Evolutionary conservation across 1,140 invertebrate genomes (phyloP).

Genomic region (Sycophaga agraensis): DNA sequence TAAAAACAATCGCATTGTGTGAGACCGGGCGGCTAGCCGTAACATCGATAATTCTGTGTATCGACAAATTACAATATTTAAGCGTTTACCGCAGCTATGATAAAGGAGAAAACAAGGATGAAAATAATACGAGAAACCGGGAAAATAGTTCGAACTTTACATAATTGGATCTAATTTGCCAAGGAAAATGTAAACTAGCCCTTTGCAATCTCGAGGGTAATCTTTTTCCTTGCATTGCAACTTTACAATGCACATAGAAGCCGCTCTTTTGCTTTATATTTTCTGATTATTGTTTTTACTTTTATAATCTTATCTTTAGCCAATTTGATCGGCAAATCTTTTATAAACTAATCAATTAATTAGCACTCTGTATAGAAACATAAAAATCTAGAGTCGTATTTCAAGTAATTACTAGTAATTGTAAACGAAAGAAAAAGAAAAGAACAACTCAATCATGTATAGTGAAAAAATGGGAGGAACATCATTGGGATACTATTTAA

Average conservation of each 20-base stretch:
- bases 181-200: constrained; percentile 22
- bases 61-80: constrained; percentile 16
- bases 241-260: neutral
- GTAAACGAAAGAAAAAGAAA: constrained; percentile 37
- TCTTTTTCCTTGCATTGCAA: constrained; percentile 7
- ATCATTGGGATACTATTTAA: constrained; percentile 46
- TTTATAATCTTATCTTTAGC: constrained; percentile 35
- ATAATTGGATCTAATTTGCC: neutral
- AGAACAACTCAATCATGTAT: constrained; percentile 46
- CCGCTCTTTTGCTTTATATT: constrained; percentile 13
- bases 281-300: constrained; percentile 30
- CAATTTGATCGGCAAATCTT: constrained; percentile 29
- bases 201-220: neutral
- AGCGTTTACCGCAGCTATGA: constrained; percentile 20
- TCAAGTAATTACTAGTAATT: constrained; percentile 48
- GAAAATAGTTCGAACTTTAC: constrained; percentile 19
- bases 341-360: constrained; percentile 40
- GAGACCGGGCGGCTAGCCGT: constrained; percentile 14
- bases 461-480: constrained; percentile 42
- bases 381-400: constrained; percentile 46
- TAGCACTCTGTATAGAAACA: constrained; percentile 49
- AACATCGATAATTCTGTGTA: constrained; percentile 2
- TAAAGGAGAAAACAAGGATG: constrained; percentile 26
- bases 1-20: constrained; percentile 40
- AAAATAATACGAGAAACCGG: constrained; percentile 14